Base-by-base conservation (phyloP, 1,140 invertebrate genomes). In the Caerostris extrusa region DNA sequence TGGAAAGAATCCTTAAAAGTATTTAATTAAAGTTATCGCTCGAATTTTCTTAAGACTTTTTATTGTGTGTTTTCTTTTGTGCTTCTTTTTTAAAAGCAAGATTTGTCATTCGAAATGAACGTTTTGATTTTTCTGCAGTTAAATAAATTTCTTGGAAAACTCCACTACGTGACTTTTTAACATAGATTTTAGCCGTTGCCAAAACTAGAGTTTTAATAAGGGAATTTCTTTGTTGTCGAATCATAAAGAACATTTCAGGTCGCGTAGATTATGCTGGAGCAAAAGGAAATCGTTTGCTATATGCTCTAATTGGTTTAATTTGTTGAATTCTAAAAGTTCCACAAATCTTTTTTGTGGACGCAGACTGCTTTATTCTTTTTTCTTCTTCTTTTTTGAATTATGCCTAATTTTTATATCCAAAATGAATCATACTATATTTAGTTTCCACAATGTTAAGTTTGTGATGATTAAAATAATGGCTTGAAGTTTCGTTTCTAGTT, bases 11-110 rank as follows among this genome's bases (percentile, higher is more conserved):
- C 86, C 61, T 53, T 34, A 90, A 85, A 69, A 90, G 88, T 69
- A 90, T 90, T 90, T 90, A 90, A 90, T 90, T 90, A 71, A 90
- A 90, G 67, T 77, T 77, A 90, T 90, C 88, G 88, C 69, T 17
- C 6, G n/a, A 64, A 64, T 88, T 90, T 90, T 90, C 64, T 77
- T 71, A 69, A 90, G 64, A 53, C n/a, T 60, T 77, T 90, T 57
- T 60, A 64, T 88, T 64, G 69, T 57, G 69, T 77, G 64, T 90
- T 64, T n/a, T 90, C 88, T 90, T 90, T 90, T 90, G 88, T 71
- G 88, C 88, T 50, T n/a, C n/a, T 60, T 50, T 77, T 71, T 77
- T 57, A 4, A 19, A 57, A 71, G 69, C 56, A 53, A 67, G 58
- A 88, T 88, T 88, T 71, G 88, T 77, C 88, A 90, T 88, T 88